phyloP scores from a whole-genome alignment of 2,113 vertebrate species.

The Ceyx margarethae region DNA sequence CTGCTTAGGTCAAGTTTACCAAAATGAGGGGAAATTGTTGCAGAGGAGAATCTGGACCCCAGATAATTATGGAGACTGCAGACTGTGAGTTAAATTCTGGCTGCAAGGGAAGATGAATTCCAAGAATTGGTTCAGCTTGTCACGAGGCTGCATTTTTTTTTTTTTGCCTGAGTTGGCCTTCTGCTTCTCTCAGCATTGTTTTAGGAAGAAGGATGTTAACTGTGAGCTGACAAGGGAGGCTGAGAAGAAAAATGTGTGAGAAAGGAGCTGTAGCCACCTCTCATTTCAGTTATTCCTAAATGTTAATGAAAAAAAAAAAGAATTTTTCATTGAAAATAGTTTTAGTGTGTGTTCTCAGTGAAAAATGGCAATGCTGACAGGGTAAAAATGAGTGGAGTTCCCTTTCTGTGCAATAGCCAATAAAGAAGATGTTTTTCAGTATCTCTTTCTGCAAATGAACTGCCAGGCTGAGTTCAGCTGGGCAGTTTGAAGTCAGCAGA shows the following conservation, averaged over 20 bases:
- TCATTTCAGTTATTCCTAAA: neutral
- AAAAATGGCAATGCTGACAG: neutral
- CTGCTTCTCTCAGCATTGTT: neutral
- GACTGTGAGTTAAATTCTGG: neutral
- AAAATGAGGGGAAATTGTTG: neutral
- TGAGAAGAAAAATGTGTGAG: neutral
- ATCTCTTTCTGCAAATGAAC: neutral
- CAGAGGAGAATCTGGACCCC: neutral
- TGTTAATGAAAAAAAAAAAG: neutral
- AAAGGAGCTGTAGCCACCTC: neutral
- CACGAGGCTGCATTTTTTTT: neutral
- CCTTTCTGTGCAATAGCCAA: neutral
- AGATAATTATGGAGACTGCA: neutral
- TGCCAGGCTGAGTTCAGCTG: neutral
- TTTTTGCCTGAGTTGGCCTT: neutral
- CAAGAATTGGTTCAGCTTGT: neutral
- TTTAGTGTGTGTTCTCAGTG: neutral
- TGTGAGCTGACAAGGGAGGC: neutral
- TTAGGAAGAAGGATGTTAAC: neutral
- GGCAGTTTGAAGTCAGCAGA: neutral
- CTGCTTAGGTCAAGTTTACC: neutral
- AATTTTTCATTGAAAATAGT: neutral
- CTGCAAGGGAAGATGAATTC: neutral
- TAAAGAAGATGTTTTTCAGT: neutral
- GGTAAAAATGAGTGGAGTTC: neutral